Base-by-base conservation (phyloP, 2,888 invertebrate species). In the Metopia argyrocephala region DNA sequence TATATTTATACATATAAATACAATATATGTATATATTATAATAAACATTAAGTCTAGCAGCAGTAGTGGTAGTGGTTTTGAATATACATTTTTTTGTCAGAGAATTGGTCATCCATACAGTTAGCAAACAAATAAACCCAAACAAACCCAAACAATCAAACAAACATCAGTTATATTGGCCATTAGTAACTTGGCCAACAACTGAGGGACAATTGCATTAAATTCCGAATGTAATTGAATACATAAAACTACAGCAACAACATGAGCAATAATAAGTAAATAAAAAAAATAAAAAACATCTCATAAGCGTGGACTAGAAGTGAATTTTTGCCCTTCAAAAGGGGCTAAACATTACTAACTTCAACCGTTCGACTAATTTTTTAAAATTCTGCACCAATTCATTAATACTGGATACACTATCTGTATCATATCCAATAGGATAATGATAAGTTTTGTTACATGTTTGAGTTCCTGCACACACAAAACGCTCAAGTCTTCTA, bases 191-290 rank as follows among this genome's bases (percentile, higher is more conserved):
- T 48, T 73, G 66, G 66, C 54, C 71, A 80, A 57, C 62, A 57
- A 73, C 48, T 71, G 75, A 68, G 71, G 71, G 66, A 78, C 76
- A 78, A 81, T 69, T 70, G 50, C 65, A 70, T 74, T 56, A 52
- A 81, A 78, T 78, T 23, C 61, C 70, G 62, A 69, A 64, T 66
- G 59, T 48, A 81, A 70, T 54, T 56, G 15, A 78, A 75, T 57
- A 48, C 15, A 56, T 12, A 66, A 12, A 54, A 61, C 46, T 68
- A 25, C 31, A 46, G 15, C 6, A 27, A 3, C 9, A 25, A 3
- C 12, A 57, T 48, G 23, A 23, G 9, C 31, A 46, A 56, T 28
- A 62, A 50, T 45, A 62, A 62, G 12, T 12, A 38, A 48, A 38
- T 1, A 45, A 66, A 69, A 0, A 38, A 12, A 38, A 38, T 38